Evolutionary conservation across 2,797 vertebrate genomes (phyloP).

Genomic region (Onychomys torridus): DNA sequence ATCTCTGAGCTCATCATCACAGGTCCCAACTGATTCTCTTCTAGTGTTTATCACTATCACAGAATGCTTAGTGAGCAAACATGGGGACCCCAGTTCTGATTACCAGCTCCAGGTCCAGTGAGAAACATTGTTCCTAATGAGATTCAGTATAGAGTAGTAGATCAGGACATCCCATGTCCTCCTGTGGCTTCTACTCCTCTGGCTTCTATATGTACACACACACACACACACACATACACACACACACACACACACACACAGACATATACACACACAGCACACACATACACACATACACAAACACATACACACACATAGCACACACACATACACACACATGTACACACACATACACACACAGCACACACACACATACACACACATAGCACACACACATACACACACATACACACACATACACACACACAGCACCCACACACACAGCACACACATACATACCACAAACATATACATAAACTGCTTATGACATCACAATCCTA

Average conservation of each 20-base stretch:
- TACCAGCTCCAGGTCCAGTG: background rate
- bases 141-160: background rate
- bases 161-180: background rate
- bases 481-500: background rate
- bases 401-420: too few relatives aligned
- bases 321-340: background rate
- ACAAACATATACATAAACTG: background rate
- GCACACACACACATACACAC: background rate
- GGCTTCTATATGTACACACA: background rate
- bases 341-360: too few relatives aligned
- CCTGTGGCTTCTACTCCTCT: background rate
- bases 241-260: background rate
- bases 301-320: too few relatives aligned
- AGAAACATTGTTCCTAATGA: background rate
- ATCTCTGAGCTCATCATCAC: background rate
- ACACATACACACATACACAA: too few relatives aligned
- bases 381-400: too few relatives aligned
- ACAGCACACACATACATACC: background rate
- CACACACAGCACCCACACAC: too few relatives aligned
- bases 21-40: background rate
- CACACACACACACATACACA: background rate
- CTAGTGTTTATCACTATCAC: background rate
- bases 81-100: background rate
- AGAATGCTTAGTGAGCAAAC: background rate
- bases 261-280: too few relatives aligned